Conservation (phyloP, 1,140 invertebrate species). For the Drosophila erecta region DNA sequence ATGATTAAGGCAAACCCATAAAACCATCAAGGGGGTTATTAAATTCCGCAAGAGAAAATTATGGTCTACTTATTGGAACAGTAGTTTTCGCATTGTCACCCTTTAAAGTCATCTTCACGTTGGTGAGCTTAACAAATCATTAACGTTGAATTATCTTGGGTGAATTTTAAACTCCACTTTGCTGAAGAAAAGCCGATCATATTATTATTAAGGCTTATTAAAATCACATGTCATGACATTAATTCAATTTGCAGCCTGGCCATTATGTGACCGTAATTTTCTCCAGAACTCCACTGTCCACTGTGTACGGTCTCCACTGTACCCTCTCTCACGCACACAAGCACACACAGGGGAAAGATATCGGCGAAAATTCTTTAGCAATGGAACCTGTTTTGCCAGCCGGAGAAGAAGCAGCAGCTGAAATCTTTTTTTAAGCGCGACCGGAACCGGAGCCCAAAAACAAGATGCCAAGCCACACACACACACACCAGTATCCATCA, state of each 20-base stretch:
- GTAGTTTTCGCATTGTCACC: slow-evolving; percentile 1
- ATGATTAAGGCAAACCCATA: slow-evolving; percentile 10
- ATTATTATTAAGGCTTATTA: slow-evolving; percentile 20
- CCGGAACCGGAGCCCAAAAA: slow-evolving; percentile 59
- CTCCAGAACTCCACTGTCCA: background rate
- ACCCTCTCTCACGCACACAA: slow-evolving; percentile 1
- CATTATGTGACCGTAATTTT: slow-evolving; percentile 8
- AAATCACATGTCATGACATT: slow-evolving; percentile 17
- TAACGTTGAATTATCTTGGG: slow-evolving; percentile 3
- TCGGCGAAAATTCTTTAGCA: slow-evolving; percentile 73
- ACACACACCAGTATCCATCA: slow-evolving; percentile 8
- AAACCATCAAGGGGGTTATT: background rate
- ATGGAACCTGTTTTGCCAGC: slow-evolving; percentile 68
- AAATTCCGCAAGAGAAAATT: slow-evolving; percentile 11
- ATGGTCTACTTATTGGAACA: slow-evolving; percentile 8
- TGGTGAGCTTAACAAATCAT: background rate
- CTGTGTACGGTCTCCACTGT: slow-evolving; percentile 29
- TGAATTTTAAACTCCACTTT: slow-evolving; percentile 6
- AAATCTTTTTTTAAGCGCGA: slow-evolving; percentile 55
- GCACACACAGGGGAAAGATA: slow-evolving; percentile 25
- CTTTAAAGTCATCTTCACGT: background rate
- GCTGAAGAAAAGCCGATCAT: background rate
- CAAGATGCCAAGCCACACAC: slow-evolving; percentile 44
- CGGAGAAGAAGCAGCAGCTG: slow-evolving; percentile 39
- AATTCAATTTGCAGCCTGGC: slow-evolving; percentile 7